Evolutionary conservation across 2,113 vertebrate species (phyloP).

Genomic region (Hypanus sabinus): DNA sequence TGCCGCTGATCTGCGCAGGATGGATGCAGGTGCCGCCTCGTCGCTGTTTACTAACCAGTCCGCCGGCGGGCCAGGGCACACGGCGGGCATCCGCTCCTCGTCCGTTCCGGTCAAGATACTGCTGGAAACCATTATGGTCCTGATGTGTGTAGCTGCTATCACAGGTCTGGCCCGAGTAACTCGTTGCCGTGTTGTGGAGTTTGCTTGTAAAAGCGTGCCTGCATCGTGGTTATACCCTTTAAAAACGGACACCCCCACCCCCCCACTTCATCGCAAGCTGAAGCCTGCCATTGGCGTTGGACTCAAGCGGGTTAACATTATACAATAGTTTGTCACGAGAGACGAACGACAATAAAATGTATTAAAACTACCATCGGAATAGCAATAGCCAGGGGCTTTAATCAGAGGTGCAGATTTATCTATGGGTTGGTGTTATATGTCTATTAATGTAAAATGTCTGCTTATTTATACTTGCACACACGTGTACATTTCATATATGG

Average conservation of each 20-base stretch:
- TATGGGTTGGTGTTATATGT: no score
- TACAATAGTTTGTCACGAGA: neutral
- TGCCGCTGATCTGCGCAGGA: neutral
- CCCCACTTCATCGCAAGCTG: neutral
- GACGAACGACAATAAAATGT: neutral
- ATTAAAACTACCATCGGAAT: neutral
- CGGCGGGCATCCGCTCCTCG: neutral
- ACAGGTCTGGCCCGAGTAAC: constrained; percentile 1
- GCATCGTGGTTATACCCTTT: neutral
- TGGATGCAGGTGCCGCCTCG: neutral
- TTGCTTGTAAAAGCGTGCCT: no score
- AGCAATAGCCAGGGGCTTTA: neutral
- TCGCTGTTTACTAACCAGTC: constrained; percentile 1
- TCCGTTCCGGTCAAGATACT: constrained; percentile 9
- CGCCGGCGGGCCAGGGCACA: neutral
- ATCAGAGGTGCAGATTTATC: neutral
- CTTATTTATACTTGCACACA: no score
- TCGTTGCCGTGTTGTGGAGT: no score
- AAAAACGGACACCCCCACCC: neutral
- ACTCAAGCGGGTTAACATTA: neutral
- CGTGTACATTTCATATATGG: no score
- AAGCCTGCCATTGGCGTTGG: neutral
- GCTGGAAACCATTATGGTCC: constrained; percentile 25
- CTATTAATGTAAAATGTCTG: no score
- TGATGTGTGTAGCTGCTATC: constrained; percentile 24